Evolutionary conservation across 2,888 invertebrate species (phyloP).

Genomic region (Heterodera filipjevi): DNA sequence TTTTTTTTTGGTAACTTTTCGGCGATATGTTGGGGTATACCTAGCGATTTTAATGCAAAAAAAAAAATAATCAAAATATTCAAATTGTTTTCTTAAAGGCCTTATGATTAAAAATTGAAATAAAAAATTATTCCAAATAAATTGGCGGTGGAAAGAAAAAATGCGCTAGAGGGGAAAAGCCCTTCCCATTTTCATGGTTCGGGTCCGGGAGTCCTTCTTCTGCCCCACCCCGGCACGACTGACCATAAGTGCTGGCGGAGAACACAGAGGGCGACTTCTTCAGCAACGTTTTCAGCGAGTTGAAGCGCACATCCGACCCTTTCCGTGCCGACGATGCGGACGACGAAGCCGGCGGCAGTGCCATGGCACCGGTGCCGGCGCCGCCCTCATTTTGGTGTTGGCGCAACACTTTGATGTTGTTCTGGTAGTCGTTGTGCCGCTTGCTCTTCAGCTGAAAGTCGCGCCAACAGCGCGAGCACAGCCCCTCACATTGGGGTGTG

Average conservation of each 20-base stretch:
- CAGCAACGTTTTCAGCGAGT: conserved; percentile 34
- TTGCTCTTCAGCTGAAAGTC: conserved; percentile 70
- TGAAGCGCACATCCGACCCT: conserved; percentile 32
- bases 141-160: too few relatives aligned
- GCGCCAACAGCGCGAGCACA: conserved; percentile 93
- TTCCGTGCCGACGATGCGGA: not conserved
- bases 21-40: too few relatives aligned
- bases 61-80: too few relatives aligned
- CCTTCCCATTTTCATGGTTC: too few relatives aligned
- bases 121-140: too few relatives aligned
- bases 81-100: too few relatives aligned
- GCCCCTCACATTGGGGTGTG: conserved; percentile 94
- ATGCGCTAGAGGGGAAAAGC: too few relatives aligned
- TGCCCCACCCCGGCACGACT: not conserved
- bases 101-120: too few relatives aligned
- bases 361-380: not conserved
- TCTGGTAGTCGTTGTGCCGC: conserved; percentile 64
- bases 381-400: not conserved
- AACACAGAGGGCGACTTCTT: conserved; percentile 52
- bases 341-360: not conserved
- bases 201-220: not conserved
- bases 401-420: conserved; percentile 53
- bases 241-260: conserved; percentile 14
- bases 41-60: too few relatives aligned
- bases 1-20: too few relatives aligned